Evolutionary conservation across 2,888 invertebrate genomes (phyloP).

Genomic region (Laothoe populi): DNA sequence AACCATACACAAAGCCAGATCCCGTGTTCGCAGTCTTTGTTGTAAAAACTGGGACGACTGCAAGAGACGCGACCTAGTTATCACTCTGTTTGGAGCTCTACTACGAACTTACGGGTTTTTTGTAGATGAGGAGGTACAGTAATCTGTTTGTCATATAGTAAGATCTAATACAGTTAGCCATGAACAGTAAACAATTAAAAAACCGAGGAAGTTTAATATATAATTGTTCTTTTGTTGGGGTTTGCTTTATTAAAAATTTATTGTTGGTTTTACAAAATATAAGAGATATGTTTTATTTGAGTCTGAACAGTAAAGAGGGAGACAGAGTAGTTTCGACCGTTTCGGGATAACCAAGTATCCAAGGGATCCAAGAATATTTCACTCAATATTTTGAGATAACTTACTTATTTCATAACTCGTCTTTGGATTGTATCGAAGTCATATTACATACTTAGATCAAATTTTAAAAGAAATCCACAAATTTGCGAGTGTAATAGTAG

Average conservation of each 20-base stretch:
- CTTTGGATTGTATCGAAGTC: background rate
- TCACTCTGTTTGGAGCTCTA: constrained; percentile 29
- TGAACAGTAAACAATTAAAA: too few species aligned
- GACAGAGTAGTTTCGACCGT: too few species aligned
- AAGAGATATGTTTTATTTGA: too few species aligned
- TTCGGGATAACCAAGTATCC: too few species aligned
- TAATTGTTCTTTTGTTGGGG: background rate
- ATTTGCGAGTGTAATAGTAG: background rate
- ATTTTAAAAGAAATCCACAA: background rate
- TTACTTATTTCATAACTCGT: too few species aligned
- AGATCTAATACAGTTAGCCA: too few species aligned
- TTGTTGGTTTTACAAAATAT: too few species aligned
- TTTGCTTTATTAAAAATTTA: too few species aligned
- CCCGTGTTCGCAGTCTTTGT: constrained; percentile 30
- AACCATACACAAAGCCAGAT: constrained; percentile 24
- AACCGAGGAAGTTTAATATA: too few species aligned
- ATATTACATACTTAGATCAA: background rate
- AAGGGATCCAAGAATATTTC: too few species aligned
- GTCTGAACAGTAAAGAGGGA: too few species aligned
- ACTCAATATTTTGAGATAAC: too few species aligned
- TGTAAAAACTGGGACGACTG: constrained; percentile 40
- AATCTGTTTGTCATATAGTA: background rate
- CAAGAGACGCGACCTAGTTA: constrained; percentile 50
- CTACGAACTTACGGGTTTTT: background rate
- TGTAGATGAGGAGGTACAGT: background rate